These are phyloP conservation scores for Chelmon rostratus DNA, from an alignment of 2,797 vertebrate species.

Conservation along the genomic window DNA sequence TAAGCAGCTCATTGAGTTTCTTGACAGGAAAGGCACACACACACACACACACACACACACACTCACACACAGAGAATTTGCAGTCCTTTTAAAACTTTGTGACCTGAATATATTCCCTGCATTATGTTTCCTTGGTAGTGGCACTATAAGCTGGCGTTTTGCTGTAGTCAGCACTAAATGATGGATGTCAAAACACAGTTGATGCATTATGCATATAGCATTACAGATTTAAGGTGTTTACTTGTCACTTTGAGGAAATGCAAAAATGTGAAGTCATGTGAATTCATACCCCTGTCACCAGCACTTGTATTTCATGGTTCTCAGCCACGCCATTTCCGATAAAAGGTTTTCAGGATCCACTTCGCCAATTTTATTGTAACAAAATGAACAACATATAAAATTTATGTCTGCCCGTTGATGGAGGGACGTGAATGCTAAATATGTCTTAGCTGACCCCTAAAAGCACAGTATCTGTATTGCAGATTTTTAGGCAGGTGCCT, in stretches of 20 bases:
- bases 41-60: constrained; percentile 32
- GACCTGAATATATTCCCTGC: constrained; percentile 94
- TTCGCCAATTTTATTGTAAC: constrained; percentile 87
- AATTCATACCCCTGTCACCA: constrained; percentile 95
- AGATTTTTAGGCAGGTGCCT: constrained; percentile 70
- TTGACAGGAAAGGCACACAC: constrained; percentile 70
- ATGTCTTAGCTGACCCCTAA: constrained; percentile 86
- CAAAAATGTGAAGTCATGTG: constrained; percentile 97
- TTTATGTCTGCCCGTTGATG: constrained; percentile 86
- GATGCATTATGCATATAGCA: constrained; percentile 99
- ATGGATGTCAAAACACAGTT: constrained; percentile 99
- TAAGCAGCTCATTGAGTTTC: constrained; percentile 79
- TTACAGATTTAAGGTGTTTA: constrained; percentile 99
- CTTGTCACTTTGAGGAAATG: constrained; percentile 99
- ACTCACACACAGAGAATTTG: constrained; percentile 64
- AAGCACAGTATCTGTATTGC: constrained; percentile 76
- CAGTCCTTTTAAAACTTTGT: constrained; percentile 90
- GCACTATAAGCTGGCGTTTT: constrained; percentile 90
- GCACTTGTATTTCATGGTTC: constrained; percentile 92
- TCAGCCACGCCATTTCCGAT: constrained; percentile 90
- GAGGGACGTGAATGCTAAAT: constrained; percentile 86
- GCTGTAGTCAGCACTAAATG: constrained; percentile 97
- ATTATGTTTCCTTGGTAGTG: constrained; percentile 90
- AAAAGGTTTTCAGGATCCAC: constrained; percentile 94
- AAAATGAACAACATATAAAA: constrained; percentile 91